Percentiles rank a stretch among this genome's conserved stretches.
These are phyloP conservation scores for Adoxophyes honmai DNA, from an alignment of 1,140 invertebrate genomes.

Conservation along the genomic window DNA sequence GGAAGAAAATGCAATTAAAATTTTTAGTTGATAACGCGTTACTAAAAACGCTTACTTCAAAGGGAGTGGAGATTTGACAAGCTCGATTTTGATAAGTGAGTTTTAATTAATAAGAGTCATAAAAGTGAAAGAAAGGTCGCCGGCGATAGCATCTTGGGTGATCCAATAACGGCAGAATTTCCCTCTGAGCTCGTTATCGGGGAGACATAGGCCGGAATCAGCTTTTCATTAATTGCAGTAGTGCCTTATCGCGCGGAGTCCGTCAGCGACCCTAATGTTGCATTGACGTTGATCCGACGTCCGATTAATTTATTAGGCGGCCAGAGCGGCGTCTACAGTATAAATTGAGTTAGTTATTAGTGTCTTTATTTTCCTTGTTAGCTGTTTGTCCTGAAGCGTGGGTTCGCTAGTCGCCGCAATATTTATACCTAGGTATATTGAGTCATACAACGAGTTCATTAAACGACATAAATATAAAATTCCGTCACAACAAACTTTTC, in stretches of 20 bases:
- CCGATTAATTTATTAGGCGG: slow-evolving; percentile 51
- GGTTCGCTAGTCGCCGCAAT: slow-evolving; percentile 16
- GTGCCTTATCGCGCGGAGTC: slow-evolving; percentile 35
- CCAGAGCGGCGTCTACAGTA: slow-evolving; percentile 27
- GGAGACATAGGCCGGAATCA: slow-evolving; percentile 44
- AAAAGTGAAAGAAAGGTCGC: slow-evolving; percentile 18
- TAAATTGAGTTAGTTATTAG: slow-evolving; percentile 45
- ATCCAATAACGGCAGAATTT: slow-evolving; percentile 27
- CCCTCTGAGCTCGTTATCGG: slow-evolving; percentile 34
- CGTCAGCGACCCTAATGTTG: slow-evolving; percentile 34
- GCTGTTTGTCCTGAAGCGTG: slow-evolving; percentile 23
- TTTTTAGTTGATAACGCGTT: slow-evolving; percentile 19
- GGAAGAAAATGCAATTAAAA: slow-evolving; percentile 36
- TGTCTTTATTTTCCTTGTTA: slow-evolving; percentile 42
- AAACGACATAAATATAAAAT: too few relatives aligned
- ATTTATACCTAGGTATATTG: too few relatives aligned
- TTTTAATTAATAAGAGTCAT: slow-evolving; percentile 22
- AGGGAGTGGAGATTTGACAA: too few relatives aligned
- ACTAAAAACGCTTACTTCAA: slow-evolving; percentile 10
- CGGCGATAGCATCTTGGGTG: slow-evolving; percentile 37
- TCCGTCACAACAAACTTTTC: too few relatives aligned
- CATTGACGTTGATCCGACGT: slow-evolving; percentile 44
- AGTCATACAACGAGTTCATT: too few relatives aligned
- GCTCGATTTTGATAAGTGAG: slow-evolving; percentile 1
- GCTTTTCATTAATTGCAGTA: slow-evolving; percentile 56